phyloP scores from a whole-genome alignment of 1,140 invertebrate genomes.

The Aphaenogaster floridana region DNA sequence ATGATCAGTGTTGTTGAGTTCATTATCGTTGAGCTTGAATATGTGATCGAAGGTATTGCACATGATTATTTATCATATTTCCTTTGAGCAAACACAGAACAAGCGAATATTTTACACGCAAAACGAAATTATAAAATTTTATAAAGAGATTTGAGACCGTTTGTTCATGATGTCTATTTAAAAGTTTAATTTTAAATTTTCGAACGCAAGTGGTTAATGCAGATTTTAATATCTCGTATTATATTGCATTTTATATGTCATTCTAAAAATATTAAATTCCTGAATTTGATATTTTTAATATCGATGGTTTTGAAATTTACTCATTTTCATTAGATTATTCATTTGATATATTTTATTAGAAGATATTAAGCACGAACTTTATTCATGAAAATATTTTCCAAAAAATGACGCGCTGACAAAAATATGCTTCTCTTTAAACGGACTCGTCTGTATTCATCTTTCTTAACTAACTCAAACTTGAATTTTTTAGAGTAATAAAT shows the following conservation, averaged over 20 bases:
- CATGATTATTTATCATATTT: constrained; percentile 33
- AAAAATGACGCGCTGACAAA: neutral
- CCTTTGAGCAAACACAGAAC: neutral
- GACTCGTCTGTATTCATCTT: neutral
- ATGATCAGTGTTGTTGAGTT: constrained; percentile 55
- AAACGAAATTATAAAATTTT: constrained; percentile 47
- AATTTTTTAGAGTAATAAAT: neutral
- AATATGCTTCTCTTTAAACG: neutral
- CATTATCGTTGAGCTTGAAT: constrained; percentile 29
- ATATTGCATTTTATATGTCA: constrained; percentile 36
- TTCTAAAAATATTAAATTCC: constrained; percentile 25
- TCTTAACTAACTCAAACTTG: neutral
- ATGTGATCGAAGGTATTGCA: neutral
- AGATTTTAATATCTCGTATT: constrained; percentile 37
- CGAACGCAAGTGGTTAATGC: neutral
- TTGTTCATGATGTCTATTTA: constrained; percentile 28
- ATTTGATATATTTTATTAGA: neutral
- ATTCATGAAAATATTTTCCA: neutral
- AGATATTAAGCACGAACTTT: constrained; percentile 2
- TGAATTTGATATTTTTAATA: constrained; percentile 32
- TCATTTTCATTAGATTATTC: constrained; percentile 11
- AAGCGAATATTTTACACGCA: neutral
- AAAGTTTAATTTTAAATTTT: constrained; percentile 47
- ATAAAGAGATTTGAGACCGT: neutral
- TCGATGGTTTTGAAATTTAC: neutral